These are phyloP conservation scores for Gymnocephalus cernua DNA, from an alignment of 2,113 vertebrate species.

Conservation along the genomic window DNA sequence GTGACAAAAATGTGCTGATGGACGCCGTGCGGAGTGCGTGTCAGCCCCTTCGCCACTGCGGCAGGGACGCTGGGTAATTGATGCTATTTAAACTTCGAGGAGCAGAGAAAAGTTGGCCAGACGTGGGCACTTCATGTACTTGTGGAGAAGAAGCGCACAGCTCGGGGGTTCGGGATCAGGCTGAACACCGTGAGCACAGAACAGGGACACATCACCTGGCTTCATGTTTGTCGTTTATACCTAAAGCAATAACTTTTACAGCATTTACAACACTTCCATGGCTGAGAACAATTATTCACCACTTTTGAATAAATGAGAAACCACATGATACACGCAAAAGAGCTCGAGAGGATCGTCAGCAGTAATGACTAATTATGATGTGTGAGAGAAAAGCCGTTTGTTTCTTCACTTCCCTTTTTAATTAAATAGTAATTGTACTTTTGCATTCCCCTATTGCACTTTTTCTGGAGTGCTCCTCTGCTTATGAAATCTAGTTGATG, in stretches of 20 bases:
- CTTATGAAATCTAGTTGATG: neutral
- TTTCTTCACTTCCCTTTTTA: slow-evolving; percentile 8
- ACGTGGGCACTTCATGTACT: no score
- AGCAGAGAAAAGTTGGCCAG: no score
- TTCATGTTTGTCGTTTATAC: neutral
- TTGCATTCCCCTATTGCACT: neutral
- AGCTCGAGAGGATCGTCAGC: slow-evolving; percentile 30
- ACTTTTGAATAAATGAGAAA: slow-evolving; percentile 28
- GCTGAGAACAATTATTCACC: neutral
- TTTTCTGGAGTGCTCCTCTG: neutral
- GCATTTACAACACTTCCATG: neutral
- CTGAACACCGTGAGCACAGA: no score
- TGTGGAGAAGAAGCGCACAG: no score
- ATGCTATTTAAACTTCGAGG: slow-evolving; percentile 45
- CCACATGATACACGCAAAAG: neutral
- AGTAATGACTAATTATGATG: slow-evolving; percentile 42
- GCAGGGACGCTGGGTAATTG: slow-evolving; percentile 23
- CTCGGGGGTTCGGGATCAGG: no score
- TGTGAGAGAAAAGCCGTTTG: slow-evolving; percentile 8
- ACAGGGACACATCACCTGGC: neutral
- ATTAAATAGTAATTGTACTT: neutral
- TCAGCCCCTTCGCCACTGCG: slow-evolving; percentile 4
- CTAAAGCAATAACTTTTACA: neutral
- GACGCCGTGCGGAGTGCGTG: slow-evolving; percentile 14
- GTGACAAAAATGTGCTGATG: slow-evolving; percentile 59